Conservation (phyloP, 2,888 invertebrate species). For the Pterostichus madidus region DNA sequence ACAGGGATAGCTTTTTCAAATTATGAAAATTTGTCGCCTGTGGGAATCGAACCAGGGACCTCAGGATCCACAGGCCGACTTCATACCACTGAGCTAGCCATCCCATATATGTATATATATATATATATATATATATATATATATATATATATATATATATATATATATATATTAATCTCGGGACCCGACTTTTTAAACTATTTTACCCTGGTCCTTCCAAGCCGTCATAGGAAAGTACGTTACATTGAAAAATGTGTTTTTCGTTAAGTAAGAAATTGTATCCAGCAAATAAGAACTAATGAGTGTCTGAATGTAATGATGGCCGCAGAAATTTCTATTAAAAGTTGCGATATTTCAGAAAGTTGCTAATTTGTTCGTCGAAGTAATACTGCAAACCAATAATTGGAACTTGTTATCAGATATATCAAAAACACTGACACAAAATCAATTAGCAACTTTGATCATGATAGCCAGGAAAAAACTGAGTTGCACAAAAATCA, state of each 20-base stretch:
- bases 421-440: conserved; percentile 59
- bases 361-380: conserved; percentile 59
- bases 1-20: too few species aligned
- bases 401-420: conserved; percentile 61
- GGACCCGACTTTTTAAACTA: too few species aligned
- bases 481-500: not conserved
- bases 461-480: conserved; percentile 31
- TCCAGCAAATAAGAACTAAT: conserved; percentile 50
- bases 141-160: too few species aligned
- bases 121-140: too few species aligned
- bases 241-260: conserved; percentile 5
- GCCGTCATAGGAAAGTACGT: too few species aligned
- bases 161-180: too few species aligned
- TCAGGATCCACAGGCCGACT: too few species aligned
- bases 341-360: conserved; percentile 56
- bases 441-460: conserved; percentile 58
- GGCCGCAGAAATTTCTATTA: conserved; percentile 60
- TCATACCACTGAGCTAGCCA: too few species aligned
- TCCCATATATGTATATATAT: too few species aligned
- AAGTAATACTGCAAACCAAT: conserved; percentile 54
- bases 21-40: too few species aligned
- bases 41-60: too few species aligned
- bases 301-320: conserved; percentile 45
- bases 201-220: too few species aligned
- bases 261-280: conserved; percentile 36